Conservation (phyloP, 2,797 vertebrate species). For the Acrossocheilus wenchowensis region DNA sequence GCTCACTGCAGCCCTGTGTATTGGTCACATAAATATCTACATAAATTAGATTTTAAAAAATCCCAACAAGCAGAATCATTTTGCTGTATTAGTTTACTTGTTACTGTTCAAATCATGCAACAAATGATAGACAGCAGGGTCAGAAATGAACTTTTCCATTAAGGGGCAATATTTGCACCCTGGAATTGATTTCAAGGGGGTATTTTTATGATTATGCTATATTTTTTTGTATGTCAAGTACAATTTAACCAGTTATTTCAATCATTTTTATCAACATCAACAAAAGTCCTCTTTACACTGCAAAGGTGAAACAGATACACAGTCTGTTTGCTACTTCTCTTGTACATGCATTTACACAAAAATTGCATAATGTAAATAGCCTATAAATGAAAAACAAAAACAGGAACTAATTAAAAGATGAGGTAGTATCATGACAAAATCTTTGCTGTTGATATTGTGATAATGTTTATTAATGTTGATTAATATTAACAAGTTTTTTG, state of each 20-base stretch:
- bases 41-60: background rate
- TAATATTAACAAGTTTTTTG: too few species aligned
- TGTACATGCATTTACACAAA: background rate
- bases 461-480: background rate
- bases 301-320: too few species aligned
- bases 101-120: background rate
- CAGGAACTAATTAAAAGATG: too few species aligned
- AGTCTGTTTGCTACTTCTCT: too few species aligned
- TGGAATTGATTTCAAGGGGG: too few species aligned
- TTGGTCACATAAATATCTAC: background rate
- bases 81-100: background rate
- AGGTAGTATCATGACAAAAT: background rate
- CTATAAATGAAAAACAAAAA: background rate
- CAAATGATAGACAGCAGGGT: background rate
- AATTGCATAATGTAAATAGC: background rate
- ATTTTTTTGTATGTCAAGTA: too few species aligned
- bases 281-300: too few species aligned
- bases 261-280: too few species aligned
- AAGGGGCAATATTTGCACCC: too few species aligned
- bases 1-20: background rate
- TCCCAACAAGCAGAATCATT: background rate
- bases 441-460: background rate
- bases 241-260: too few species aligned
- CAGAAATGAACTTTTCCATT: too few species aligned
- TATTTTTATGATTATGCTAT: too few species aligned